phyloP scores from a whole-genome alignment of 2,888 invertebrate species.

The Tromatobia lineatoria region DNA sequence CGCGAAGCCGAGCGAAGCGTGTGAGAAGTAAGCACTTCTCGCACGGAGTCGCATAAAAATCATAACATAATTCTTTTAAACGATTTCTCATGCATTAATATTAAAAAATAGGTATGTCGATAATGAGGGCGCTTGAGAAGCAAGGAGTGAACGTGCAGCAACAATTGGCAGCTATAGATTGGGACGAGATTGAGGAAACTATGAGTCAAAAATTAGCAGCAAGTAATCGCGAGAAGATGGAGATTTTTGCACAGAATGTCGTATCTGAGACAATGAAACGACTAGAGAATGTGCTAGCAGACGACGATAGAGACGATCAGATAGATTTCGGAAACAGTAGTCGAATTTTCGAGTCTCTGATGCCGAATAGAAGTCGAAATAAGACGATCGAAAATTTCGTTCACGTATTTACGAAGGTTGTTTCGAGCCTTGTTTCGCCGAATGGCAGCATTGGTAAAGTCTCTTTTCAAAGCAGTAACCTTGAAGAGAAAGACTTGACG shows the following conservation, averaged over 20 bases:
- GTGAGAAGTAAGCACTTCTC: too few species aligned
- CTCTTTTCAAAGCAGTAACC: slow-evolving; percentile 37
- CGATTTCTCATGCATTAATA: too few species aligned
- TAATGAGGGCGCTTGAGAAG: slow-evolving; percentile 46
- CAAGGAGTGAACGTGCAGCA: slow-evolving; percentile 52
- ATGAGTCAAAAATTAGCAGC: slow-evolving; percentile 55
- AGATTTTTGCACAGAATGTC: slow-evolving; percentile 64
- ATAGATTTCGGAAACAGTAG: slow-evolving; percentile 11
- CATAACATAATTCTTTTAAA: too few species aligned
- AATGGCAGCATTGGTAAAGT: slow-evolving; percentile 34
- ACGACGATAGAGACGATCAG: background rate
- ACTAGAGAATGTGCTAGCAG: slow-evolving; percentile 55
- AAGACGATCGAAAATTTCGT: slow-evolving; percentile 65
- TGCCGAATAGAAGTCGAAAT: slow-evolving; percentile 47
- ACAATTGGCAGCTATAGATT: slow-evolving; percentile 62
- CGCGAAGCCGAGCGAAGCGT: too few species aligned
- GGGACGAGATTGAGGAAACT: slow-evolving; percentile 57
- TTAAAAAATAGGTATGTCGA: slow-evolving; percentile 31
- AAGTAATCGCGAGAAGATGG: slow-evolving; percentile 56
- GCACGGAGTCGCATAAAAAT: too few species aligned
- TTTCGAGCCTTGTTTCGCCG: slow-evolving; percentile 63
- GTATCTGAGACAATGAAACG: slow-evolving; percentile 67
- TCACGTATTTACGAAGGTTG: slow-evolving; percentile 65
- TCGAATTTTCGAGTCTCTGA: slow-evolving; percentile 53
- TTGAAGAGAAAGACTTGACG: slow-evolving; percentile 64